Conservation (phyloP, 1,140 invertebrate species). For the Bombus balteatus region DNA sequence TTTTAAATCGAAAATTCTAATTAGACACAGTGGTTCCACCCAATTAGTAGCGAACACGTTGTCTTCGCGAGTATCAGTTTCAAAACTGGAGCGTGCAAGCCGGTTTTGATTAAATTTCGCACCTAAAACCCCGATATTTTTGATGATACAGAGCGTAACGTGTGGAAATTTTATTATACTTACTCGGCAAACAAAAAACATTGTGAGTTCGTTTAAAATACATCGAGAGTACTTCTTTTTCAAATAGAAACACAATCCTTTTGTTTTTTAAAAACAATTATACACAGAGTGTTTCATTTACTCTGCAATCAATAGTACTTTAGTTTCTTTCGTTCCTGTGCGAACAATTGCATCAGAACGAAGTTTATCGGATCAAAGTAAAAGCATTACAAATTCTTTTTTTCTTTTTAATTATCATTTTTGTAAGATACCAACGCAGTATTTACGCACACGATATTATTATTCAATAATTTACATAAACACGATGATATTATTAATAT, state of each 20-base stretch:
- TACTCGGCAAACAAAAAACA: background rate
- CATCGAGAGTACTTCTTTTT: background rate
- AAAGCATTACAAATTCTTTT: no score
- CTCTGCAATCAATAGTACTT: background rate
- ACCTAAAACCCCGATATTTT: background rate
- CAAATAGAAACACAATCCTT: background rate
- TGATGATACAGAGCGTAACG: background rate
- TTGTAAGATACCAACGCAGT: no score
- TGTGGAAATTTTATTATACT: conserved; percentile 30
- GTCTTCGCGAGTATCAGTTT: background rate
- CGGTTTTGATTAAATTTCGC: conserved; percentile 26
- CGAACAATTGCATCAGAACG: no score
- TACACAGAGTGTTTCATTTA: background rate
- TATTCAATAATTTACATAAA: no score
- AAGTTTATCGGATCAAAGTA: no score
- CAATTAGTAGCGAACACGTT: background rate
- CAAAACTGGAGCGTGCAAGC: background rate
- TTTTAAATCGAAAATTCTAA: background rate
- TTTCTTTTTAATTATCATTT: no score
- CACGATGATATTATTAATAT: no score
- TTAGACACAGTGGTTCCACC: background rate
- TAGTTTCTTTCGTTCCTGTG: no score
- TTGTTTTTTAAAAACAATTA: background rate
- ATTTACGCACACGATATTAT: no score
- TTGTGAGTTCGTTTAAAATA: background rate